These are phyloP conservation scores for Hassar affinis DNA, from an alignment of 2,113 vertebrate genomes.

Conservation along the genomic window DNA sequence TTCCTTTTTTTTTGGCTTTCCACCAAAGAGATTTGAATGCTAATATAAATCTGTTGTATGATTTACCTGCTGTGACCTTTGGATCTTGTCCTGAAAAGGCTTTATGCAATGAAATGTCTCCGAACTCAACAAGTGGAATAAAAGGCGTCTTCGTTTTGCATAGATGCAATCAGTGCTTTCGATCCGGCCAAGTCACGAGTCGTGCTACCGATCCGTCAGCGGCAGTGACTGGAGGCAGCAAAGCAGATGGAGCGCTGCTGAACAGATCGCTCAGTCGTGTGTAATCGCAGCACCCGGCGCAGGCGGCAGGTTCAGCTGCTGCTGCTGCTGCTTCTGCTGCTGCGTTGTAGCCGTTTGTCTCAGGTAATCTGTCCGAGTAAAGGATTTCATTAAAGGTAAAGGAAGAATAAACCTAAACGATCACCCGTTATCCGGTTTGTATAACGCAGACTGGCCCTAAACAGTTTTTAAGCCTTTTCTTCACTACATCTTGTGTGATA, in stretches of 20 bases:
- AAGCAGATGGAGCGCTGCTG: not conserved
- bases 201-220: not conserved
- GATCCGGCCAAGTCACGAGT: not conserved
- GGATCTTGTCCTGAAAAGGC: slow-evolving; percentile 13
- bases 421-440: not conserved
- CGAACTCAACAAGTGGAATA: not conserved
- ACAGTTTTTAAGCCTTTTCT: not conserved
- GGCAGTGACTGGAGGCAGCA: not conserved
- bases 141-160: not conserved
- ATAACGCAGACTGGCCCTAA: not conserved
- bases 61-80: slow-evolving; percentile 18
- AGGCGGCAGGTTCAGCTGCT: not conserved
- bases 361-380: not conserved
- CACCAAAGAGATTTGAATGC: slow-evolving; percentile 55
- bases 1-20: not conserved
- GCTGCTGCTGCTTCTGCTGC: too few relatives aligned
- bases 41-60: slow-evolving; percentile 37
- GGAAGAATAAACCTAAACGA: not conserved
- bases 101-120: slow-evolving; percentile 8
- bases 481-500: slow-evolving; percentile 6
- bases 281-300: not conserved
- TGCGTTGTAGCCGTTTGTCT: not conserved
- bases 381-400: not conserved
- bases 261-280: not conserved
- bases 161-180: slow-evolving; percentile 5